Conservation (phyloP, 35 echinoderm and acorn worm genomes). For the Hemicentrotus pulcherrimus region DNA sequence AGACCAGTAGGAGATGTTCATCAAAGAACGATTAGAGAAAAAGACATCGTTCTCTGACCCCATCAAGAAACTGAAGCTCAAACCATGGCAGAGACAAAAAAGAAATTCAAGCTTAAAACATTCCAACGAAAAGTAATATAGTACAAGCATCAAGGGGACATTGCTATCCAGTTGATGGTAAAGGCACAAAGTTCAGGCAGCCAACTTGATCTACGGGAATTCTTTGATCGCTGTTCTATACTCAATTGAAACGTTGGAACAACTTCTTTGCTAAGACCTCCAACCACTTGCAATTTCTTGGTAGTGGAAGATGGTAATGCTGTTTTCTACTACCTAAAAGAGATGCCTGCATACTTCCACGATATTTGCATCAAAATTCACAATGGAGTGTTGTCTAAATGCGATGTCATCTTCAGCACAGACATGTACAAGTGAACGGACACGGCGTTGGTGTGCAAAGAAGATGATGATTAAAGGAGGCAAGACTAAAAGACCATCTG, state of each 20-base stretch:
- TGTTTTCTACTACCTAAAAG: conserved; percentile 61
- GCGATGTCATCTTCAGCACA: conserved; percentile 70
- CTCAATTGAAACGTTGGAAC: conserved; percentile 69
- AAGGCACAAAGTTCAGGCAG: conserved; percentile 22
- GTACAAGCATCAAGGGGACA: conserved; percentile 21
- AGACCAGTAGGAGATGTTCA: conserved; percentile 61
- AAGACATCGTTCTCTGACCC: conserved; percentile 67
- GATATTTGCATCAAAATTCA: conserved; percentile 60
- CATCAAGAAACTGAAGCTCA: conserved; percentile 69
- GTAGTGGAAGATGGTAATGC: conserved; percentile 76
- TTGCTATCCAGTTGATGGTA: conserved; percentile 65
- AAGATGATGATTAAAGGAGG: conserved; percentile 51
- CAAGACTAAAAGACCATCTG: conserved; percentile 55
- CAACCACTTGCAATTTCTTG: conserved; percentile 38
- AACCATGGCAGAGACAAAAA: conserved; percentile 52
- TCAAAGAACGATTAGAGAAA: conserved; percentile 53
- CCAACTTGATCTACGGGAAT: conserved; percentile 47
- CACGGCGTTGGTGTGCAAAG: conserved; percentile 52
- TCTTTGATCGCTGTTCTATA: conserved; percentile 71
- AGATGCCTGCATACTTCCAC: conserved; percentile 55
- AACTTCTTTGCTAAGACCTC: conserved; percentile 63
- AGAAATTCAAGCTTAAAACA: conserved; percentile 63
- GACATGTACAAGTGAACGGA: conserved; percentile 68
- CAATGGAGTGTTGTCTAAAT: conserved; percentile 64
- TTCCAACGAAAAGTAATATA: conserved; percentile 51